Evolutionary conservation across 2,113 vertebrate species (phyloP).

Genomic region (Microtus montanus): DNA sequence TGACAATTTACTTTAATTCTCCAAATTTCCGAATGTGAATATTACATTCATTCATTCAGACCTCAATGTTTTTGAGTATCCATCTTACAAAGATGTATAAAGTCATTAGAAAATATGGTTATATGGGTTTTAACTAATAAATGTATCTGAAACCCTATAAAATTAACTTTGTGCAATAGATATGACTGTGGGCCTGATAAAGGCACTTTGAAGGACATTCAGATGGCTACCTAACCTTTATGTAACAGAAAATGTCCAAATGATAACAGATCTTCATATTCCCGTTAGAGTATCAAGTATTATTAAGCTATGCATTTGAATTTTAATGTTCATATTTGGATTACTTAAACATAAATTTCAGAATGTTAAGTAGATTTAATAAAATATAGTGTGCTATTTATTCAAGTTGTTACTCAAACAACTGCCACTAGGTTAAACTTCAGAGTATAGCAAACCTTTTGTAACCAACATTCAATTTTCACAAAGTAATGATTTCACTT

Average conservation of each 20-base stretch:
- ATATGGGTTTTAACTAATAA: neutral
- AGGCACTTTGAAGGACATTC: neutral
- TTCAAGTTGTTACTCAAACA: constrained; percentile 47
- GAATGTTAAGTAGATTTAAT: neutral
- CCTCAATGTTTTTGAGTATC: neutral
- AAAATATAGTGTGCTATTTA: neutral
- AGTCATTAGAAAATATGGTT: neutral
- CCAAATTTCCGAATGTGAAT: neutral
- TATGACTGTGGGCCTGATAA: neutral
- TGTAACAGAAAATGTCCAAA: neutral
- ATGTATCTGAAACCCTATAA: neutral
- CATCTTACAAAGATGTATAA: neutral
- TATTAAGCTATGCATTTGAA: constrained; percentile 16
- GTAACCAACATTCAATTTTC: constrained; percentile 22
- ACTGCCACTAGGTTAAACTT: constrained; percentile 62
- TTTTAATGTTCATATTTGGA: neutral
- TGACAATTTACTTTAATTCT: constrained; percentile 14
- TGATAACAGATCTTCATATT: neutral
- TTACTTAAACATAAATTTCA: constrained; percentile 18
- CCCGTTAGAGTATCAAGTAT: neutral
- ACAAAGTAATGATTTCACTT: constrained; percentile 53
- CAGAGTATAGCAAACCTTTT: constrained; percentile 51
- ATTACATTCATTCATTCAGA: neutral
- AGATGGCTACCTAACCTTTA: neutral
- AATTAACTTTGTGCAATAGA: neutral